Evolutionary conservation across 2,888 invertebrate genomes (phyloP), one percentile per base, ranked within the genome.

Genomic region (Pterobdella sp.): DNA sequence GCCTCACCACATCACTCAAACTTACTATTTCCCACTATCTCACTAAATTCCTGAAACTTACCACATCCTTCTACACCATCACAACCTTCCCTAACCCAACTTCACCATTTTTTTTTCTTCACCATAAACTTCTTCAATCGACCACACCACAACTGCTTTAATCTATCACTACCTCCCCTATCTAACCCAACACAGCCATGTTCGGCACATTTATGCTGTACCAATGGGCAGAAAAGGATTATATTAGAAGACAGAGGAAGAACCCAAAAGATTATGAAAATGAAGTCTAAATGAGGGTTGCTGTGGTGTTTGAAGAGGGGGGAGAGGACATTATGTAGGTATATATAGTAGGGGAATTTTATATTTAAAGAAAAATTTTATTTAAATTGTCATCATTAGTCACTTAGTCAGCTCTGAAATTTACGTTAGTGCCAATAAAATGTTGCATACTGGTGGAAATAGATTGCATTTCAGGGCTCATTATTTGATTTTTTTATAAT

Each of bases 241-340:
- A 90, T 80, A 74, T 81, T 0, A 81, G 84, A 69, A 77, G 87
- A 69, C 81, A 84, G 79, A 87, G 89, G 77, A 91, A 91, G 82
- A 88, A 91, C 80, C 91, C 90, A 67, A 87, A 87, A 74, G 89
- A 90, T 79, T 91, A 80, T 81, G 89, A 85, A 77, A 87, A 90
- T 84, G 91, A 91, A 79, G 84, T 75, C 68, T 79, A 75, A 68
- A 26, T 42, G n/a, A n/a, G n/a, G n/a, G n/a, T n/a, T n/a, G n/a
- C n/a, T n/a, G n/a, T n/a, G n/a, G n/a, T n/a, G n/a, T n/a, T n/a
- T n/a, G n/a, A n/a, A n/a, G n/a, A n/a, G n/a, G n/a, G n/a, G n/a
- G n/a, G n/a, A n/a, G n/a, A n/a, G n/a, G n/a, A n/a, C n/a, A n/a
- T n/a, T n/a, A n/a, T n/a, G n/a, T n/a, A n/a, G n/a, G n/a, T n/a